Evolutionary conservation across 2,888 invertebrate species (phyloP).

Genomic region (Synergus itoensis): DNA sequence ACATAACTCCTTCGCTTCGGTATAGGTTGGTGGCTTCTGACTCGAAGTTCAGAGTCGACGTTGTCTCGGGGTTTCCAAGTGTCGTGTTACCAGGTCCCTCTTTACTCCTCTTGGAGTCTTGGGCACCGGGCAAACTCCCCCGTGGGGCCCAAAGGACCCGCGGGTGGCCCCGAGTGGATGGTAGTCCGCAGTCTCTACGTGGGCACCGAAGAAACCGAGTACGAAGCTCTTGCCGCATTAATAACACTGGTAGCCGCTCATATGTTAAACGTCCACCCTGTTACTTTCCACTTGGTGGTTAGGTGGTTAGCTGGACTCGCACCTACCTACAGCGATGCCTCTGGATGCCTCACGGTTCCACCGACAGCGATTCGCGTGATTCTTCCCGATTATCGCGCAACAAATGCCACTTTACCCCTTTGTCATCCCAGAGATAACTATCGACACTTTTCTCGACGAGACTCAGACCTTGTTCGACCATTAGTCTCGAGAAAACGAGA

Average conservation of each 20-base stretch:
- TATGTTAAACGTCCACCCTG: slow-evolving; percentile 77
- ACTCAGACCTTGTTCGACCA: not conserved
- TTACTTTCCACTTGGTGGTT: slow-evolving; percentile 51
- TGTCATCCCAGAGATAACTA: slow-evolving; percentile 25
- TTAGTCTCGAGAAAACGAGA: not conserved
- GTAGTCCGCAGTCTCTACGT: slow-evolving; percentile 57
- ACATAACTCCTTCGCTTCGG: slow-evolving; percentile 65
- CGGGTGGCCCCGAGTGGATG: slow-evolving; percentile 66
- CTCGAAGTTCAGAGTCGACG: slow-evolving; percentile 39
- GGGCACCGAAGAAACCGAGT: slow-evolving; percentile 69
- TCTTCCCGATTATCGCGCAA: slow-evolving; percentile 57
- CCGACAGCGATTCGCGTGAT: slow-evolving; percentile 51
- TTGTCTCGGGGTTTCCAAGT: slow-evolving; percentile 66
- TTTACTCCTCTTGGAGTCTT: slow-evolving; percentile 43
- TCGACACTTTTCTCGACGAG: slow-evolving; percentile 35
- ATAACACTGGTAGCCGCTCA: slow-evolving; percentile 77
- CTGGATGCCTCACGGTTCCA: slow-evolving; percentile 46
- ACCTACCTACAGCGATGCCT: slow-evolving; percentile 67
- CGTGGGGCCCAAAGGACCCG: slow-evolving; percentile 59
- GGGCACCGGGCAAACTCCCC: slow-evolving; percentile 52
- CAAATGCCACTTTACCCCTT: slow-evolving; percentile 35
- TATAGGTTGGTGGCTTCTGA: slow-evolving; percentile 53
- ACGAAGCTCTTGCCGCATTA: slow-evolving; percentile 74
- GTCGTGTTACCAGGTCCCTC: slow-evolving; percentile 68
- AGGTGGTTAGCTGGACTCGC: slow-evolving; percentile 43